phyloP scores from a whole-genome alignment of 2,888 invertebrate genomes.

The Argynnis bischoffii region DNA sequence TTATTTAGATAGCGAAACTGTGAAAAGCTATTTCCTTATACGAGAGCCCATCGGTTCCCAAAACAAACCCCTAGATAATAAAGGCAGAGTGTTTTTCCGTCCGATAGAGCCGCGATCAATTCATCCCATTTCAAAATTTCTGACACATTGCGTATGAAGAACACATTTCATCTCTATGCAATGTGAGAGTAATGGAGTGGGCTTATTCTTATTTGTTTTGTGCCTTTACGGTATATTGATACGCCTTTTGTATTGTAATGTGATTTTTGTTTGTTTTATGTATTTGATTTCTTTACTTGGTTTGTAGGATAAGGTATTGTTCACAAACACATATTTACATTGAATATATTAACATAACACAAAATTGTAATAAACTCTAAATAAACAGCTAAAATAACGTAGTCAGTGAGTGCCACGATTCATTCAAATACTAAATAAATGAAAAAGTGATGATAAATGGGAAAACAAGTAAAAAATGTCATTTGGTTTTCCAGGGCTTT shows the following conservation, averaged over 20 bases:
- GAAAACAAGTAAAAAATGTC: conserved; percentile 7
- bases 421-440: conserved; percentile 1
- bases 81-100: conserved; percentile 19
- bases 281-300: conserved; percentile 4
- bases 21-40: not conserved
- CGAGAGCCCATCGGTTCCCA: not conserved
- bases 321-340: not conserved
- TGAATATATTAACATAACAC: no score
- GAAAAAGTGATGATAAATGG: conserved; percentile 3
- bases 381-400: no score
- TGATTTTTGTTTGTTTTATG: conserved; percentile 14
- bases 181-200: not conserved
- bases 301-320: not conserved
- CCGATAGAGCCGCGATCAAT: conserved; percentile 25
- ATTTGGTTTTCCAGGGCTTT: conserved; percentile 5
- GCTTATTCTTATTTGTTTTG: conserved; percentile 3
- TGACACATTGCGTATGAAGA: conserved; percentile 21
- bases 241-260: conserved; percentile 15
- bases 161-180: not conserved
- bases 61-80: conserved; percentile 12
- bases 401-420: no score
- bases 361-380: no score
- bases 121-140: conserved; percentile 28
- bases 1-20: no score
- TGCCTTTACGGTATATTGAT: conserved; percentile 2